A percentile compares a stretch with the other conserved stretches of the same genome.
Evolutionary conservation across 2,113 vertebrate species (phyloP).

Genomic region (Scolopax mira): DNA sequence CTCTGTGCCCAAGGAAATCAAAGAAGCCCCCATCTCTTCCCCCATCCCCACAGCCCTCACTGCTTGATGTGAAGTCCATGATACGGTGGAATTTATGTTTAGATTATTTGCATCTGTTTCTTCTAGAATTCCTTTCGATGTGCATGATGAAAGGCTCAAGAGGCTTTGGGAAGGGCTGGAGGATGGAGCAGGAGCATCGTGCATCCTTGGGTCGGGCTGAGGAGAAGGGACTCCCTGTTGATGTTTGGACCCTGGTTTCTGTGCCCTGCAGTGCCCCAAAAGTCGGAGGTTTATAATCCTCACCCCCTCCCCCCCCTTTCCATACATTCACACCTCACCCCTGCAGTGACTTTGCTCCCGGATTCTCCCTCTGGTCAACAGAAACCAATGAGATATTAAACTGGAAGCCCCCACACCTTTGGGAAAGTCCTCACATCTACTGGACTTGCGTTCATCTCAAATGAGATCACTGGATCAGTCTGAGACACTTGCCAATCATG

Average conservation of each 20-base stretch:
- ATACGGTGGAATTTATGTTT: neutral
- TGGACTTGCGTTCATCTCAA: neutral
- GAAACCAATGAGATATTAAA: neutral
- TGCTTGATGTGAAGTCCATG: neutral
- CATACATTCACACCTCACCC: neutral
- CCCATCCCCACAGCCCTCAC: neutral
- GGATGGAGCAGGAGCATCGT: neutral
- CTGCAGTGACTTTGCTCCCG: neutral
- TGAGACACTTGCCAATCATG: neutral
- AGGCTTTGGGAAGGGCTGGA: rapidly evolving
- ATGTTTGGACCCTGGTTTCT: neutral
- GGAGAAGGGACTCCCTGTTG: neutral
- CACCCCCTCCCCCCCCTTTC: neutral
- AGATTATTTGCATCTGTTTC: conserved; percentile 19
- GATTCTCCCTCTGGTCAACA: neutral
- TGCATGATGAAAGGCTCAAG: neutral
- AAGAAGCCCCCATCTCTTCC: neutral
- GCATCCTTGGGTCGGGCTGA: neutral
- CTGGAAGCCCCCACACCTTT: neutral
- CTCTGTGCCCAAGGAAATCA: neutral
- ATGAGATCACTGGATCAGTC: neutral
- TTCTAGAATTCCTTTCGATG: conserved; percentile 41
- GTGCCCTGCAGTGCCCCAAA: neutral
- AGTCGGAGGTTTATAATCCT: neutral
- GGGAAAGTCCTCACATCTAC: neutral